phyloP scores from a whole-genome alignment of 2,888 invertebrate genomes.

The Syrphus vitripennis region DNA sequence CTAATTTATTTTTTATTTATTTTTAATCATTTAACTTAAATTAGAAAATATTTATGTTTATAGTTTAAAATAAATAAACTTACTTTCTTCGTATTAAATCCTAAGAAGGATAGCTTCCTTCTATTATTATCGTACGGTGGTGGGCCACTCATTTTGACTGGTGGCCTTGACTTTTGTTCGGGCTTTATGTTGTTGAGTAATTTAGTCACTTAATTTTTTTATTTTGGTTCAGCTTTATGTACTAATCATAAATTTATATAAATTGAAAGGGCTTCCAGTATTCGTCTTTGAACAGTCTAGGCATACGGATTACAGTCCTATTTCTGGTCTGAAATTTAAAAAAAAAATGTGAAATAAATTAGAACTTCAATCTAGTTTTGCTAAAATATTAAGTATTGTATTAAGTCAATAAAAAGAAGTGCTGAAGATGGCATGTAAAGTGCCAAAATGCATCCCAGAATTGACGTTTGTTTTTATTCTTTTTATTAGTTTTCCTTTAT shows the following conservation, averaged over 20 bases:
- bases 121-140: conserved; percentile 82
- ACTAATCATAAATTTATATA: conserved; percentile 51
- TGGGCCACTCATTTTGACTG: conserved; percentile 78
- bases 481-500: too few species aligned
- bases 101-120: conserved; percentile 88
- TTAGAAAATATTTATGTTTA: too few species aligned
- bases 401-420: too few species aligned
- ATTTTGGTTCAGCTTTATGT: neutral
- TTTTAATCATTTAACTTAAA: neutral
- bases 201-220: neutral
- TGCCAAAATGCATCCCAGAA: too few species aligned
- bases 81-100: conserved; percentile 84
- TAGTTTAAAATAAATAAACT: conserved; percentile 63
- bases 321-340: conserved; percentile 42
- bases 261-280: conserved; percentile 71
- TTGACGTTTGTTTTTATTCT: too few species aligned
- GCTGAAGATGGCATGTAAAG: too few species aligned
- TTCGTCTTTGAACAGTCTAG: conserved; percentile 76
- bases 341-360: neutral
- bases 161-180: conserved; percentile 44
- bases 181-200: neutral
- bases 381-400: too few species aligned
- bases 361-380: too few species aligned
- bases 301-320: conserved; percentile 74
- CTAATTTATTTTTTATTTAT: neutral